phyloP scores from a whole-genome alignment of 2,888 invertebrate genomes.

The Tinea semifulvella region DNA sequence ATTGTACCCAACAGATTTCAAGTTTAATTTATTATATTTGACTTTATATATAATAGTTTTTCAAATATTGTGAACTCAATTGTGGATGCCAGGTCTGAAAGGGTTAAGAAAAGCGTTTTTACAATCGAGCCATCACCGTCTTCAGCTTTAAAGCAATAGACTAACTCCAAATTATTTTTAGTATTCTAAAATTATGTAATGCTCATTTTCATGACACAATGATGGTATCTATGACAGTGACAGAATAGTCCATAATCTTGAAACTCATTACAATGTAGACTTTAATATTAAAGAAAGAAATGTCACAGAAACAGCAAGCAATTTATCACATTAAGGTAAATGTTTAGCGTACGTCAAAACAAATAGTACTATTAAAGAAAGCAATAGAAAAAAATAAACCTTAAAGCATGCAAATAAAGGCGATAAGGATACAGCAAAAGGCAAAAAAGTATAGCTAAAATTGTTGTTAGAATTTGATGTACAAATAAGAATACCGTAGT shows the following conservation, averaged over 20 bases:
- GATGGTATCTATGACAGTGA: constrained; percentile 9
- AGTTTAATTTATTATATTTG: too few species aligned
- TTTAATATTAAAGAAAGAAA: constrained; percentile 10
- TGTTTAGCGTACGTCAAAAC: constrained; percentile 20
- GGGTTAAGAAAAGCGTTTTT: too few species aligned
- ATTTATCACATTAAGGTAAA: constrained; percentile 21
- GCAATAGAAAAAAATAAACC: neutral
- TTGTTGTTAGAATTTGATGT: neutral
- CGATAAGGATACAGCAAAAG: neutral
- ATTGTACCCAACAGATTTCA: too few species aligned
- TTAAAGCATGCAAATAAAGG: neutral
- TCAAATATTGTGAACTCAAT: too few species aligned
- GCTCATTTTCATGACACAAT: constrained; percentile 1
- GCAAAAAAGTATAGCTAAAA: constrained; percentile 1
- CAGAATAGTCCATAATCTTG: neutral
- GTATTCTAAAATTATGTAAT: neutral
- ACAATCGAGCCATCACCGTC: too few species aligned
- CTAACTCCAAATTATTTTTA: neutral
- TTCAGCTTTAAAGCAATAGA: too few species aligned
- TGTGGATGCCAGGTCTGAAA: too few species aligned
- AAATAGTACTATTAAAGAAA: neutral
- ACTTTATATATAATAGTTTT: too few species aligned
- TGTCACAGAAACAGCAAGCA: constrained; percentile 6
- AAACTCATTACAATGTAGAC: neutral
- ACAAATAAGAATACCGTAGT: too few species aligned